Evolutionary conservation across 2,888 invertebrate species (phyloP).

Genomic region (Andrena chrysosceles): DNA sequence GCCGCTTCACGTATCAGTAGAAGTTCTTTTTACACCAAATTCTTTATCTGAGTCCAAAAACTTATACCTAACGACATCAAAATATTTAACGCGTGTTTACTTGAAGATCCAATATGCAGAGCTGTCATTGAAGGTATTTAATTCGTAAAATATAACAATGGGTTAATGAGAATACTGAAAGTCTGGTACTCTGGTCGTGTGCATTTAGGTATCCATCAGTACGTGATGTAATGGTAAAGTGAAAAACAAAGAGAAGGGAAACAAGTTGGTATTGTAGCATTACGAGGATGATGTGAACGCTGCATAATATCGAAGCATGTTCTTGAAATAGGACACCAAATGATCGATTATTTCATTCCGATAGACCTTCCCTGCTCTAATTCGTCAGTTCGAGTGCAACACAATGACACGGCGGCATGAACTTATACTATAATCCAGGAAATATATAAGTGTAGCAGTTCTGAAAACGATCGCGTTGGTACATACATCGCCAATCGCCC

Average conservation of each 20-base stretch:
- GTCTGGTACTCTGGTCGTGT: neutral
- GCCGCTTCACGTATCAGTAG: neutral
- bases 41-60: neutral
- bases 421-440: conserved; percentile 1
- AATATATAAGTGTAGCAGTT: neutral
- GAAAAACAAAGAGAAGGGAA: neutral
- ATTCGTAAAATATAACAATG: neutral
- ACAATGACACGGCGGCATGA: conserved; percentile 10
- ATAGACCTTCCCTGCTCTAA: conserved; percentile 58
- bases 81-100: neutral
- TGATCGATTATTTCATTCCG: conserved; percentile 71
- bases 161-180: neutral
- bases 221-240: neutral
- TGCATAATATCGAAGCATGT: conserved; percentile 63
- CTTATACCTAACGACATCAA: neutral
- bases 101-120: neutral
- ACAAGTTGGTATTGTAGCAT: conserved; percentile 1
- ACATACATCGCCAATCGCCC: neutral
- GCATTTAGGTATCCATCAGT: neutral
- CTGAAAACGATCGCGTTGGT: neutral
- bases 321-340: conserved; percentile 72
- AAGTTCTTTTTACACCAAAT: conserved; percentile 4
- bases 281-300: conserved; percentile 25
- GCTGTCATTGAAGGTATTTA: neutral
- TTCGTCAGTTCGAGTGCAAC: conserved; percentile 25